A percentile compares a stretch with the other conserved stretches of the same genome.
These are phyloP conservation scores for Oryctolagus cuniculus DNA, from an alignment of 2,113 vertebrate species.

Conservation along the genomic window mOryCun1.1 NC_091453.1:119143001-119143500, in stretches of 20 bases:
- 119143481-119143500: neutral
- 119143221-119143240: neutral
- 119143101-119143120: neutral
- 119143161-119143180: constrained; percentile 10
- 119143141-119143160: neutral
- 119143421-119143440: neutral
- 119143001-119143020: neutral
- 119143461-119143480: neutral
- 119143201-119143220: neutral
- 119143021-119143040: neutral
- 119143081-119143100: constrained; percentile 1
- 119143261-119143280: neutral
- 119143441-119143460: neutral
- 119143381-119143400: neutral
- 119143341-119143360: neutral
- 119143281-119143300: neutral
- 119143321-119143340: neutral
- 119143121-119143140: neutral
- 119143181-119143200: constrained; percentile 9
- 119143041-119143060: neutral
- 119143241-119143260: neutral
- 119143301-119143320: neutral
- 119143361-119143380: neutral
- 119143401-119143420: neutral
- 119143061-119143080: neutral